phyloP scores from a whole-genome alignment of 2,888 invertebrate species.

The Tiphia femorata region DNA sequence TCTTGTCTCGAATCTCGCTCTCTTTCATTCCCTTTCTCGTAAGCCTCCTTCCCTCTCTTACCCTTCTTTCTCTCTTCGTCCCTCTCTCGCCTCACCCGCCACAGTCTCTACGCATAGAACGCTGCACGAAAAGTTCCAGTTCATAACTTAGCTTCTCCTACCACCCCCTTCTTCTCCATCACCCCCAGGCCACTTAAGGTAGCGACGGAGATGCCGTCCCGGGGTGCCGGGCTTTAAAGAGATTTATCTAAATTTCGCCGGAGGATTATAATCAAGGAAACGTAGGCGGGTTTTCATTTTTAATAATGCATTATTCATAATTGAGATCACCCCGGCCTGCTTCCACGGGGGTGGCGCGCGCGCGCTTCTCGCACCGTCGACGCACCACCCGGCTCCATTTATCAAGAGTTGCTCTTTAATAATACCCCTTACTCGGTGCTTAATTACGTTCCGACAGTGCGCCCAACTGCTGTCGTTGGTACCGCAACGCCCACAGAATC shows the following conservation, averaged over 20 bases:
- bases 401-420: slow-evolving; percentile 44
- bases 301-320: slow-evolving; percentile 47
- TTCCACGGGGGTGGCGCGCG: neutral
- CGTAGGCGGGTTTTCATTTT: slow-evolving; percentile 36
- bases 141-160: slow-evolving; percentile 46
- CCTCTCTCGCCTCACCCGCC: neutral
- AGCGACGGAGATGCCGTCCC: too few species aligned
- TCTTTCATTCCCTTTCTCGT: slow-evolving; percentile 9
- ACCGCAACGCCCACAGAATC: slow-evolving; percentile 20
- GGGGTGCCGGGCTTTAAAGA: too few species aligned
- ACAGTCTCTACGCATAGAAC: slow-evolving; percentile 12
- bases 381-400: slow-evolving; percentile 25
- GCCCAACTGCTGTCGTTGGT: slow-evolving; percentile 10
- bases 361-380: slow-evolving; percentile 1
- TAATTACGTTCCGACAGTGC: slow-evolving; percentile 45
- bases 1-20: slow-evolving; percentile 3
- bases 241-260: slow-evolving; percentile 51
- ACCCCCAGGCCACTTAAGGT: slow-evolving; percentile 6
- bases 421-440: slow-evolving; percentile 41
- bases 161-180: neutral
- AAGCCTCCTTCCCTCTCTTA: slow-evolving; percentile 5
- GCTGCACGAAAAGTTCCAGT: slow-evolving; percentile 52
- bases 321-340: slow-evolving; percentile 21
- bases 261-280: slow-evolving; percentile 48
- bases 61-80: neutral